Evolutionary conservation across 2,888 invertebrate genomes (phyloP), one percentile per base, ranked within the genome.

Genomic region (Cylloceria caligata): DNA sequence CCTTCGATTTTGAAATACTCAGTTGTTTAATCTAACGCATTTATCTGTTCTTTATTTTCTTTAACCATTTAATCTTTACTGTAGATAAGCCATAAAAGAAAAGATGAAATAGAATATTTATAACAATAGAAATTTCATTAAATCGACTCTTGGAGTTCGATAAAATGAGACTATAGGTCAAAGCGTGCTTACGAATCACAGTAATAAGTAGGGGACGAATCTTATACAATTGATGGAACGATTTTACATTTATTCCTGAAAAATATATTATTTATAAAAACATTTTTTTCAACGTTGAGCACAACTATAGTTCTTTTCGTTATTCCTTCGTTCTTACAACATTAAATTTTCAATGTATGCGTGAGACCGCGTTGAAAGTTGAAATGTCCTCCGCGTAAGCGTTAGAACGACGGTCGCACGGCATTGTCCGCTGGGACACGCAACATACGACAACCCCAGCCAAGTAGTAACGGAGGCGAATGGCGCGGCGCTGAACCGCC

Each of bases 401-500:
- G 30, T 30, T 30, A 30, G 3, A 5, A 30, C 30, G 30, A 30
- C 30, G 30, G 3, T 30, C 3, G 3, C 5, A 4, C 30, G 30
- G 5, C 30, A 5, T 30, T 5, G 30, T 30, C 30, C 5, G 3
- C 5, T 5, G 30, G 3, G 30, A 3, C 30, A 30, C 30, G 30
- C 30, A 4, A 30, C 30, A 4, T 4, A 30, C 30, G 3, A 30
- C 30, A 4, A 30, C 30, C 30, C 3, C 30, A 30, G 30, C 30
- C 30, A 30, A 30, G 30, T 30, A 68, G 55, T 45, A 55, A 45
- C 42, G 13, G 68, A 11, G 3, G 16, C 57, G 24, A 45, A 13
- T 36, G 5, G 60, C 47, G 67, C 67, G 65, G 39, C 79, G 65
- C 11, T 11, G 57, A 73, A 45, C 47, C 80, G 68, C 49, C 49